Conservation (phyloP, 2,797 vertebrate species). For the Myotis myotis region DNA sequence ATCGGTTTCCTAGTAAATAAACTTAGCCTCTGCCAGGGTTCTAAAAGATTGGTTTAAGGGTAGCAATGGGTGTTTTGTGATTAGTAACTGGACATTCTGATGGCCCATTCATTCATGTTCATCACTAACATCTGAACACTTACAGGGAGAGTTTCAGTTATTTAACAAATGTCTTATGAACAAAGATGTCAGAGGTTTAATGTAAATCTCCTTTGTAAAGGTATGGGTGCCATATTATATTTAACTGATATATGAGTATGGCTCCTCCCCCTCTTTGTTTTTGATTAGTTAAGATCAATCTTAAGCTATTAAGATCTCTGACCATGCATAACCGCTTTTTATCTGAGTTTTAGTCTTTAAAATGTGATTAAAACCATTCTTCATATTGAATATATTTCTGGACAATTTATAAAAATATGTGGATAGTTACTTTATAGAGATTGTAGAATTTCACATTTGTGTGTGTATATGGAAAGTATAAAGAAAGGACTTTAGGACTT, state of each 20-base stretch:
- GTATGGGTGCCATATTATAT: neutral
- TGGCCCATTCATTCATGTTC: neutral
- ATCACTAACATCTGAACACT: neutral
- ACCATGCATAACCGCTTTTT: neutral
- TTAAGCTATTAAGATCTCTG: constrained; percentile 32
- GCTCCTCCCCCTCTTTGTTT: neutral
- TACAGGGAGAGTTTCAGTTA: neutral
- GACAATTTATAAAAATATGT: constrained; percentile 47
- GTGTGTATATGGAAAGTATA: neutral
- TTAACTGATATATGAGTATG: neutral
- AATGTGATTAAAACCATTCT: constrained; percentile 40
- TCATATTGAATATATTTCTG: constrained; percentile 19
- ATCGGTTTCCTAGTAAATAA: neutral
- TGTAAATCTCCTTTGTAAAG: constrained; percentile 9
- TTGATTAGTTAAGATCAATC: neutral
- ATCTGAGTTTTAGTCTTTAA: constrained; percentile 39
- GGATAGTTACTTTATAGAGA: neutral
- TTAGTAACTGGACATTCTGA: neutral
- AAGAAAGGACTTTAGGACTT: constrained; percentile 15
- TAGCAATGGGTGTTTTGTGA: neutral
- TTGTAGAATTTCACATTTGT: neutral
- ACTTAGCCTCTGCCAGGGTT: neutral
- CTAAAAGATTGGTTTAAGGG: neutral
- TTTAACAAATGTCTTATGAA: neutral
- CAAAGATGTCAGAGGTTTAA: neutral